A percentile compares a stretch with the other conserved stretches of the same genome.
Evolutionary conservation across 2,888 invertebrate species (phyloP).

Genomic region (Microplitis manilae): DNA sequence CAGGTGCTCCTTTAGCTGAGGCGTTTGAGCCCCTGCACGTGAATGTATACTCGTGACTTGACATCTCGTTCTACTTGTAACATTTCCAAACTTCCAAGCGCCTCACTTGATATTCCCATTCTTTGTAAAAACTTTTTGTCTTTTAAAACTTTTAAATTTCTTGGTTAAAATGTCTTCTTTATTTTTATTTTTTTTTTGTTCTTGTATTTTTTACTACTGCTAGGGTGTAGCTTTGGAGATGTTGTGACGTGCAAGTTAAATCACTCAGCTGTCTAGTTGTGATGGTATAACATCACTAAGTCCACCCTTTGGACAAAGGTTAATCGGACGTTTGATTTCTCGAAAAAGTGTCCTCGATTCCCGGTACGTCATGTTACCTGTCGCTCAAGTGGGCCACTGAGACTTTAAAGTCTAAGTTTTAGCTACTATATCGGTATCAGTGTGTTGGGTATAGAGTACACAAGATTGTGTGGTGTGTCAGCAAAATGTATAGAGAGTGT

Average conservation of each 20-base stretch:
- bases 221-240: neutral
- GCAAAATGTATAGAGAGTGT: neutral
- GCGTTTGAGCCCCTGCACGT: neutral
- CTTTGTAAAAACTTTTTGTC: neutral
- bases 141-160: neutral
- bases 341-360: constrained; percentile 30
- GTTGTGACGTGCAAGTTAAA: constrained; percentile 8
- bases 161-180: too few relatives aligned
- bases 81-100: neutral
- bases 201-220: neutral
- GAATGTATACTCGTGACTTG: neutral
- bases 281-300: constrained; percentile 19
- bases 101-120: neutral
- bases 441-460: neutral
- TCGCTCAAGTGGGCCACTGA: constrained; percentile 27
- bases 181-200: neutral
- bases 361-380: constrained; percentile 33
- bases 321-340: constrained; percentile 37
- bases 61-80: neutral
- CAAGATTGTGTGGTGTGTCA: neutral
- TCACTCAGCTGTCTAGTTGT: constrained; percentile 9
- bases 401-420: neutral
- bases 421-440: neutral
- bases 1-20: constrained; percentile 57
- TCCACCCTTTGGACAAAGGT: constrained; percentile 28